phyloP scores from a whole-genome alignment of 2,797 vertebrate genomes.

The Oreochromis grahami region DNA sequence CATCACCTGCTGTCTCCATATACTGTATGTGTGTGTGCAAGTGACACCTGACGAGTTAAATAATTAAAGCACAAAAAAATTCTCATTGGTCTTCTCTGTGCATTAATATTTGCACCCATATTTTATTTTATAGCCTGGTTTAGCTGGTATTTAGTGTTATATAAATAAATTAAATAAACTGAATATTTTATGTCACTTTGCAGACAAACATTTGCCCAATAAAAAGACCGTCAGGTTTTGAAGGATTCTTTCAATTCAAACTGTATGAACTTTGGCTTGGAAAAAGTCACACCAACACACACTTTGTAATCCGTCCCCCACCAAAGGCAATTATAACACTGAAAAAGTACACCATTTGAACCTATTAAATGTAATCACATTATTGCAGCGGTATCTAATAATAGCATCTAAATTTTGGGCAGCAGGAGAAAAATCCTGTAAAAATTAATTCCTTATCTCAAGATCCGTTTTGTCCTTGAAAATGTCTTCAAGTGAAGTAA shows the following conservation, averaged over 20 bases:
- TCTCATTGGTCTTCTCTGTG: constrained; percentile 1
- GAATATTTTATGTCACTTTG: constrained; percentile 50
- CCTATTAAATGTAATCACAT: background rate
- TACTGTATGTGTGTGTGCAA: background rate
- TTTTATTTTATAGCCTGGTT: constrained; percentile 30
- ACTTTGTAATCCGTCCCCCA: background rate
- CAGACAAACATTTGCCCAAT: constrained; percentile 56
- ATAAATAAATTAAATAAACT: background rate
- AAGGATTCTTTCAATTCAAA: constrained; percentile 56
- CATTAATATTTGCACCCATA: background rate
- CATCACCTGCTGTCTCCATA: constrained; percentile 1
- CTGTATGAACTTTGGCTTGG: background rate
- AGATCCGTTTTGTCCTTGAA: background rate
- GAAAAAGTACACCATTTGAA: background rate
- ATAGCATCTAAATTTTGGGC: background rate
- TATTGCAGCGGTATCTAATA: background rate
- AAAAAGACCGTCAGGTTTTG: constrained; percentile 45
- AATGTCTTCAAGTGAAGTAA: background rate
- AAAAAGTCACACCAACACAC: background rate
- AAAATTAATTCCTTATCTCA: background rate
- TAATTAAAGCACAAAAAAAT: constrained; percentile 27
- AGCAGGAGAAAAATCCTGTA: background rate
- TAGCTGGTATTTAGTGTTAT: background rate
- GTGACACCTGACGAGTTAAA: constrained; percentile 23
- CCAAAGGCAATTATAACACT: background rate